These are phyloP conservation scores for Gasterosteus nipponicus DNA, from an alignment of 2,113 vertebrate species.

Conservation along the genomic window DNA sequence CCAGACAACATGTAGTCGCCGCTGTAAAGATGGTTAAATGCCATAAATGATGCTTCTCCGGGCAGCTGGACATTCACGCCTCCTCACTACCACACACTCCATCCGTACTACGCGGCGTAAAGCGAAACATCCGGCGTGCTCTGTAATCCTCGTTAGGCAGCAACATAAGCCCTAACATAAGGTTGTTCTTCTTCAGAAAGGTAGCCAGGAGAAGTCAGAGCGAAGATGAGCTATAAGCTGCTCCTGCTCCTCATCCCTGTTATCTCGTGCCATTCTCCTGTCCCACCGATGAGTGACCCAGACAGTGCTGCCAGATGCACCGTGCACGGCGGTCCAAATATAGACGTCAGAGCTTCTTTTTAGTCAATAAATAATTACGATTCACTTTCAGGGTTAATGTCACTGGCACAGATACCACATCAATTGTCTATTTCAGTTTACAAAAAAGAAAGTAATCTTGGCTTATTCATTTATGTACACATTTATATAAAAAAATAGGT, in stretches of 20 bases:
- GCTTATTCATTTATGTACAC: not conserved
- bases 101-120: constrained; percentile 21
- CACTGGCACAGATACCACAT: not conserved
- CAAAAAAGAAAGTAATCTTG: not conserved
- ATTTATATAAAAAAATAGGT: constrained; percentile 1
- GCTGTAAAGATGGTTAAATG: not conserved
- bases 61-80: not conserved
- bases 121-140: constrained; percentile 57
- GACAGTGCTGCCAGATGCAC: constrained; percentile 36
- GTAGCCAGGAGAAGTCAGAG: constrained; percentile 60
- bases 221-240: constrained; percentile 53
- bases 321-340: not conserved
- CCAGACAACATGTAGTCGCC: not conserved
- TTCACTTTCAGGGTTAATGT: not conserved
- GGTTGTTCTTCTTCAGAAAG: constrained; percentile 59
- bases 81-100: constrained; percentile 22
- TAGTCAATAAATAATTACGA: not conserved
- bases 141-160: constrained; percentile 71
- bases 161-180: constrained; percentile 63
- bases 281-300: constrained; percentile 50
- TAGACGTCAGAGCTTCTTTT: not conserved
- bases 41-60: not conserved
- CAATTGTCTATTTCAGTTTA: not conserved
- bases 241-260: constrained; percentile 27
- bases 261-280: constrained; percentile 44